Evolutionary conservation across 2,888 invertebrate species (phyloP), one percentile per base, ranked within the genome.

Genomic region (Campoletis raptor): DNA sequence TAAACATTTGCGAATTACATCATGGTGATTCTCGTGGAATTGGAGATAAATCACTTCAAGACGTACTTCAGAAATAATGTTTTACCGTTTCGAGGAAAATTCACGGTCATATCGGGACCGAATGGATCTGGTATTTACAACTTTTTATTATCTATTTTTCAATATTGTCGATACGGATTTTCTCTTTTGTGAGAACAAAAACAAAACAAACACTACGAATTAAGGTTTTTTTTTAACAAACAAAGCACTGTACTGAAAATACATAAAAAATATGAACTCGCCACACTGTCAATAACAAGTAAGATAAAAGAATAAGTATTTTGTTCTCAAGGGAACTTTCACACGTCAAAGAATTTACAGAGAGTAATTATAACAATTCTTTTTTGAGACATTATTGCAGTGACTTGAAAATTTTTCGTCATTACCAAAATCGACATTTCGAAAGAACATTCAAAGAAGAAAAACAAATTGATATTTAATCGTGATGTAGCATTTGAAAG

Each of bases 11-110:
- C 15, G 5, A 48, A 42, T 9, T 7, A 70, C 15, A 90, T 82
- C 74, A 36, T 72, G 37, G 97, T 98, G 64, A 96, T 97, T 93
- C 95, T 99, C 74, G 97, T 97, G 94, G 97, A 96, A 92, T 98
- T 99, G 89, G 99, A 99, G 94, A 97, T 99, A 93, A 98, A 99
- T 92, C 99, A 99, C 95, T 99, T 99, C 95, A 99, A 99, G 95
- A 99, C 99, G 30, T 99, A 99, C 94, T 96, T 97, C 88, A 99
- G 99, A 0, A 97, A 97, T 91, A 97, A 97, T 90, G 96, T 96
- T 86, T 98, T 99, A 91, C 99, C 99, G 8, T 98, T 99, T 36
- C 95, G 99, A 92, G 97, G 97, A 92, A 97, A 97, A 64, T 99
- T 99, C 94, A 98, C 98, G 77, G 99, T 99, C 0, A 98, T 99